phyloP scores from a whole-genome alignment of 2,888 invertebrate genomes.

The Ochlodes sylvanus region DNA sequence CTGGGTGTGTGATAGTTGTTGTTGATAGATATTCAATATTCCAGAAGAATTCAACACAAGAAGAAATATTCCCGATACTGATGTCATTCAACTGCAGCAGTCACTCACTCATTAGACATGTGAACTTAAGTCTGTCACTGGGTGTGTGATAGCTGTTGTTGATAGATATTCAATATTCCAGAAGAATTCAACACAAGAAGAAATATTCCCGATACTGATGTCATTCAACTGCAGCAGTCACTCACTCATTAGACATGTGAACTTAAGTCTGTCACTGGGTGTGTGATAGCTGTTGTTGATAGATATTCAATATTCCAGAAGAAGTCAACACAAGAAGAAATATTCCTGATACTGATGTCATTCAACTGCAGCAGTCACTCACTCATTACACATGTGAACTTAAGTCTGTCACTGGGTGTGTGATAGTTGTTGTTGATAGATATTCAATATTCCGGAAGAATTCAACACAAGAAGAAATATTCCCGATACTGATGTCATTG shows the following conservation, averaged over 20 bases:
- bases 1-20: conserved; percentile 46
- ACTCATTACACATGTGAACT: conserved; percentile 45
- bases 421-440: conserved; percentile 46
- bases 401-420: conserved; percentile 48
- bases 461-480: too few species aligned
- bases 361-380: conserved; percentile 39
- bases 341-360: too few species aligned
- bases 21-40: conserved; percentile 41
- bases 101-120: conserved; percentile 47
- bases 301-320: too few species aligned
- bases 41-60: too few species aligned
- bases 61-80: too few species aligned
- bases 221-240: too few species aligned
- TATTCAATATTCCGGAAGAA: too few species aligned
- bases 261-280: conserved; percentile 43
- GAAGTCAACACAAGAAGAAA: too few species aligned
- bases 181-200: too few species aligned
- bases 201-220: too few species aligned
- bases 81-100: conserved; percentile 14
- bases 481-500: too few species aligned
- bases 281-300: conserved; percentile 44
- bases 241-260: conserved; percentile 33
- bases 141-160: conserved; percentile 45
- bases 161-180: conserved; percentile 39
- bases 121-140: conserved; percentile 46